Evolutionary conservation across 2,888 invertebrate species (phyloP), one percentile per base, ranked within the genome.

Genomic region (Drosophila kuntzei): DNA sequence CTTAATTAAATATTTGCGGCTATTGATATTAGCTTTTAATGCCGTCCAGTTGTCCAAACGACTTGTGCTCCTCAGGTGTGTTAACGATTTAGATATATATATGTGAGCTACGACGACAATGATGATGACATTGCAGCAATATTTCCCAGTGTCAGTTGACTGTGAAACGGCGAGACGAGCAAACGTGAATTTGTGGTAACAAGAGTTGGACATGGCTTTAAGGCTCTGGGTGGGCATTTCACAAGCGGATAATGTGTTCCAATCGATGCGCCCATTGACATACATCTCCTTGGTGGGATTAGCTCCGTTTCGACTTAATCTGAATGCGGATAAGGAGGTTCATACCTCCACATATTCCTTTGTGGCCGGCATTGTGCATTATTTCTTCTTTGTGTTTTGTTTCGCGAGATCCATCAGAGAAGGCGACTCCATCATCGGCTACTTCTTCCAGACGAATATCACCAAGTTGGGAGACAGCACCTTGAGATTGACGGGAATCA

Each of bases 391-490:
- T 43, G 79, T 88, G 0, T 20, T 90, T 25, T 91, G 91, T 37
- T 89, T 91, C 20, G 81, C 82, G 8, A 66, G 83, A 9, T 90
- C 91, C 0, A 62, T 87, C 2, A 57, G 49, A 18, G 90, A 91
- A 60, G 84, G 89, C 0, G 92, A 91, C 46, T 91, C 91, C 44
- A 91, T 92, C 22, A 91, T 92, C 43, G 91, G 91, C 18, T 92
- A 92, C 65, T 92, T 92, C 67, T 92, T 91, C 50, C 90, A 91
- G 62, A 91, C 91, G 2, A 91, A 90, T 47, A 90, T 92, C 1
- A 92, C 92, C 2, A 87, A 90, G 5, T 32, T 92, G 66, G 91
- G 92, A 50, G 92, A 92, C 64, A 79, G 81, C 14, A 89, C 91
- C 0, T 79, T 92, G 3, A 77, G 90, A 4, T 32, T 91, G 11